phyloP scores from a whole-genome alignment of 2,113 vertebrate species.

The Syrrhaptes paradoxus region DNA sequence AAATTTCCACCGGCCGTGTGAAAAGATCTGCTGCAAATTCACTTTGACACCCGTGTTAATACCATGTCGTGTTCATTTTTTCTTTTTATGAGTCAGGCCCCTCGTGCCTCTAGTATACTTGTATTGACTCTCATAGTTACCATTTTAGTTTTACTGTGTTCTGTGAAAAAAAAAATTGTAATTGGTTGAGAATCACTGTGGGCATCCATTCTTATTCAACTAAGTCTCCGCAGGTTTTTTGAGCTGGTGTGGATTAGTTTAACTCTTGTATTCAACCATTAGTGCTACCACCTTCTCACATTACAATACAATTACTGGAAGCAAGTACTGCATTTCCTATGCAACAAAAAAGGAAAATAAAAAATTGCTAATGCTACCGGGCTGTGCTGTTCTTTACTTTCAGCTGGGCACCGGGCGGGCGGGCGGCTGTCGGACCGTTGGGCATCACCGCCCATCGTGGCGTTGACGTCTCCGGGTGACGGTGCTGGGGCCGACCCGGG shows the following conservation, averaged over 20 bases:
- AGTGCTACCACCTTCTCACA: constrained; percentile 92
- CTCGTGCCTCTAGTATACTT: constrained; percentile 95
- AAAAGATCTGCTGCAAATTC: constrained; percentile 70
- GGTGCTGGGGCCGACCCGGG: background rate
- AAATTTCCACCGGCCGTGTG: constrained; percentile 47
- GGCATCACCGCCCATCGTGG: fast-evolving
- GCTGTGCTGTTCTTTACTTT: constrained; percentile 57
- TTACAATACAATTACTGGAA: constrained; percentile 97
- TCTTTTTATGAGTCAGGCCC: constrained; percentile 83
- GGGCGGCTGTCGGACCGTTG: fast-evolving
- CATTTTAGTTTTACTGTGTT: constrained; percentile 85
- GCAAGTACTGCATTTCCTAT: constrained; percentile 99
- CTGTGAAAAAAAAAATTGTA: constrained; percentile 86
- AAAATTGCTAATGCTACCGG: constrained; percentile 94
- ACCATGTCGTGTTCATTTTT: constrained; percentile 70
- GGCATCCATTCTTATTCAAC: constrained; percentile 88
- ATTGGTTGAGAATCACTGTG: constrained; percentile 90
- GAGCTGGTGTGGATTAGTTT: constrained; percentile 89
- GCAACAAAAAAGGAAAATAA: constrained; percentile 97
- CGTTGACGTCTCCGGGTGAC: background rate
- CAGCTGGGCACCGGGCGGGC: background rate
- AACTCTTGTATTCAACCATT: constrained; percentile 89
- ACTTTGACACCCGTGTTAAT: constrained; percentile 79
- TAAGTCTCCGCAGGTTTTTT: constrained; percentile 88
- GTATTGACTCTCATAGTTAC: constrained; percentile 89